phyloP scores from a whole-genome alignment of 2,797 vertebrate genomes.

The Crenuchus spilurus region DNA sequence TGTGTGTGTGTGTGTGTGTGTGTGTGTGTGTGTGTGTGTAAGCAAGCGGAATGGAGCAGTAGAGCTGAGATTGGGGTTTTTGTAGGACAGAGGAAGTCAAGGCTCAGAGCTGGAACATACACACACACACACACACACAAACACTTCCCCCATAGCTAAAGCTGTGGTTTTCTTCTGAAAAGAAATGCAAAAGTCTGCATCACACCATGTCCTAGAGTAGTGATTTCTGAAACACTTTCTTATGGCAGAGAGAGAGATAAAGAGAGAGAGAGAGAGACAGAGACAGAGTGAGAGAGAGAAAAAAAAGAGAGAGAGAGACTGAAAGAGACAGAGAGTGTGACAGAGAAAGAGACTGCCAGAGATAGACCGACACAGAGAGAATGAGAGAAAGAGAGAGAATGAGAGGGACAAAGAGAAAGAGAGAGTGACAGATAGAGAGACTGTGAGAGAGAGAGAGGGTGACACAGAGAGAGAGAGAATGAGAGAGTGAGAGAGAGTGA shows the following conservation, averaged over 20 bases:
- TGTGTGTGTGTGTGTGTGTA: conserved; percentile 31
- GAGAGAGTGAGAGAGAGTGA: not conserved
- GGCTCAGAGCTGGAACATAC: conserved; percentile 46
- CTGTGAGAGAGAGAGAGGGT: conserved; percentile 9
- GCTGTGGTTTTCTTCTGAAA: conserved; percentile 43
- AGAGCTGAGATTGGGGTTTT: conserved; percentile 43
- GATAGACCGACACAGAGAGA: conserved; percentile 48
- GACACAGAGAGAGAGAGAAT: conserved; percentile 11
- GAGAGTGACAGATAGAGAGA: not conserved
- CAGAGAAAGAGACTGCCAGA: conserved; percentile 17
- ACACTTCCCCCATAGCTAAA: conserved; percentile 37
- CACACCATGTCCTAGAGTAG: conserved; percentile 45
- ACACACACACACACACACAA: conserved; percentile 26
- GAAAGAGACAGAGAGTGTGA: not conserved
- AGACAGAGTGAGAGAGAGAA: not conserved
- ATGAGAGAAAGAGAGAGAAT: no score
- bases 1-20: conserved; percentile 17
- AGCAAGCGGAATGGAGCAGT: conserved; percentile 41
- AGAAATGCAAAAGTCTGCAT: conserved; percentile 33
- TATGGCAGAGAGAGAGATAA: conserved; percentile 15
- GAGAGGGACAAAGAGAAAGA: not conserved
- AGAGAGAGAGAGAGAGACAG: not conserved
- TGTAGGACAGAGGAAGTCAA: conserved; percentile 50
- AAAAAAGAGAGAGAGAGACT: no score
- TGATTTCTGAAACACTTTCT: conserved; percentile 44